A percentile compares a stretch with the other conserved stretches of the same genome.
phyloP scores from a whole-genome alignment of 2,113 vertebrate genomes.

The Cyanoderma ruficeps region DNA sequence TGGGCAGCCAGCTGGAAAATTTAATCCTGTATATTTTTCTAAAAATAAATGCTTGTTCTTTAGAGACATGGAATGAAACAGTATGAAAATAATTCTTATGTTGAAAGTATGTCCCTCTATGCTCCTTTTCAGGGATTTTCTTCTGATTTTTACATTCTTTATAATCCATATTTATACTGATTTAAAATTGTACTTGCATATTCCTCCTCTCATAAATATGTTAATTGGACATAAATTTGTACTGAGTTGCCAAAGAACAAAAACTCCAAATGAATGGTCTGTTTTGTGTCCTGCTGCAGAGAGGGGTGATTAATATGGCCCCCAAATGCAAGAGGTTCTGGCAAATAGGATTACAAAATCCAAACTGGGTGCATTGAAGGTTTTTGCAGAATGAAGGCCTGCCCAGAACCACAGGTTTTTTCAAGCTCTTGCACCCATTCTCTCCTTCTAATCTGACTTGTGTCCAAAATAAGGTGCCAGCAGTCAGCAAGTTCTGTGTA shows the following conservation, averaged over 20 bases:
- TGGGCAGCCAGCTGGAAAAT: not conserved
- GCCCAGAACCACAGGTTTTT: not conserved
- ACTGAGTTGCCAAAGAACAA: not conserved
- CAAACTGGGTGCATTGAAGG: not conserved
- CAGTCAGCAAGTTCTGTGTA: slow-evolving; percentile 9
- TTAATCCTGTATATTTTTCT: not conserved
- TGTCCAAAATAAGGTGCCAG: slow-evolving; percentile 38
- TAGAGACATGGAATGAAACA: not conserved
- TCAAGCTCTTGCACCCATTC: not conserved
- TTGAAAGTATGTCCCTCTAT: not conserved
- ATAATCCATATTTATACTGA: not conserved
- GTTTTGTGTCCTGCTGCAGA: not conserved
- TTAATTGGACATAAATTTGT: not conserved
- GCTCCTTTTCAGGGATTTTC: not conserved
- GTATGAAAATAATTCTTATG: not conserved
- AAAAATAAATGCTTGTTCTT: not conserved
- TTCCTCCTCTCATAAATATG: not conserved
- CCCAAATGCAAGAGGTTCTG: not conserved
- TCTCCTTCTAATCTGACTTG: not conserved
- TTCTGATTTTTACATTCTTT: not conserved
- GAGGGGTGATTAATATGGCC: not conserved
- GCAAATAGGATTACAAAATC: not conserved
- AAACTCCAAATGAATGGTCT: not conserved
- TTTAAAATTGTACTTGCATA: not conserved
- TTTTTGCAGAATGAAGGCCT: not conserved